Evolutionary conservation across 2,113 vertebrate species (phyloP), one percentile per base, ranked within the genome.

Genomic region (Pollachius pollachius): DNA sequence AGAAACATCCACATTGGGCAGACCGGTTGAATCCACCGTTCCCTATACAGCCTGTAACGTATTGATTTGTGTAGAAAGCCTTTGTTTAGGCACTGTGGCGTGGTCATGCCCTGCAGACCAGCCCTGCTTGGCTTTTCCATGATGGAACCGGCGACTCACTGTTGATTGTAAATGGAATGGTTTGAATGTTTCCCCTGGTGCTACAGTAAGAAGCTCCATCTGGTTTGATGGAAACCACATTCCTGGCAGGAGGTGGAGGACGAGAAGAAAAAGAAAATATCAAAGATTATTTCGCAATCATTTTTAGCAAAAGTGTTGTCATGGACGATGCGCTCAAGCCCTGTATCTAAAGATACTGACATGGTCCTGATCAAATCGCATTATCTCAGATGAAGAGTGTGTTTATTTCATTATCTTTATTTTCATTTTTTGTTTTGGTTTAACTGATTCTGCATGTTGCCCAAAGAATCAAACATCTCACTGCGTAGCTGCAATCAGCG

Each of bases 201-300:
- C 73, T 72, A 65, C 61, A 16, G 52, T 8, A 62, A 79, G 71
- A 87, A 84, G 73, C 72, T 80, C 21, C 61, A 34, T 73, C 73
- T 84, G 82, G 70, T 23, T 77, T 70, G 56, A 59, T 30, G 21
- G 66, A 69, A 72, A 74, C 66, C 65, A 76, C 62, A 71, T 83
- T 86, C 81, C 85, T 86, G 85, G 82, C 78, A 78, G 62, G 64
- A 56, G 70, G 73, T 5, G 2, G 3, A 64, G 62, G 65, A 79
- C 58, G 5, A 7, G 58, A n/a, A 65, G 57, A 75, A 64, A 75
- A 37, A 30, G 25, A 68, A 65, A 67, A 64, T 77, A 57, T 78
- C 78, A 78, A 73, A 16, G 52, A 68, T 64, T 8, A 52, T 71
- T 57, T 54, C 65, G 78, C 61, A 58, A 57, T n/a, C 17, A 13